Evolutionary conservation across 2,888 invertebrate genomes (phyloP), one percentile per base, ranked within the genome.

Genomic region (Celastrina argiolus): DNA sequence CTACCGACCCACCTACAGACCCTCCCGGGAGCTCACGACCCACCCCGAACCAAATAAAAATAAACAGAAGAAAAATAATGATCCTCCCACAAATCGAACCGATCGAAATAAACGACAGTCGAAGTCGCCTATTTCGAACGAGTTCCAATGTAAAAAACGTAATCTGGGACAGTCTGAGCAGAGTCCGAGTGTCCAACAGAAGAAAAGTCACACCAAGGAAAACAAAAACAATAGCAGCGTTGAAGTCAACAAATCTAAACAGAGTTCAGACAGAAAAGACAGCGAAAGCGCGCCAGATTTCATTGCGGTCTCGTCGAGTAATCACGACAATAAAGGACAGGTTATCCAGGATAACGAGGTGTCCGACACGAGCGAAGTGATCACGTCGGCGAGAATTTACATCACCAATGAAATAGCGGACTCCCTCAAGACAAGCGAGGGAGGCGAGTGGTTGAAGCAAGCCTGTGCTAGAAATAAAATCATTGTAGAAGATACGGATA

Each of bases 301-400:
- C 71, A 84, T 85, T 67, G 78, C 86, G 5, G 72, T 85, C 18
- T 68, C 71, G 18, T 82, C 85, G 0, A 75, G 78, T 1, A 89
- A 89, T 72, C 85, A 76, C 68, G 86, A 90, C 75, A 82, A 84
- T 36, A 79, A 76, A 56, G 89, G 88, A 2, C 85, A 87, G 64
- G 81, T 91, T 18, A 88, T 91, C 63, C 90, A 91, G 74, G 89
- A 90, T 67, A 90, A 85, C 71, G 88, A 90, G 74, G 88, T 91
- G 2, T 89, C 90, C 0, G 88, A 90, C 61, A 87, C 90, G 0
- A 90, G 86, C 65, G 85, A 87, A 63, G 81, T 79, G 1, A 75
- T 88, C 22, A 83, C 85, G 4, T 81, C 86, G 1, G 91, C 92
- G 0, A 87, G 92, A 68, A 91, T 93, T 61, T 88, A 92, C 70